These are phyloP conservation scores for Microcebus griseorufus DNA, from an alignment of 2,113 vertebrate species.

Conservation along the genomic window DNA sequence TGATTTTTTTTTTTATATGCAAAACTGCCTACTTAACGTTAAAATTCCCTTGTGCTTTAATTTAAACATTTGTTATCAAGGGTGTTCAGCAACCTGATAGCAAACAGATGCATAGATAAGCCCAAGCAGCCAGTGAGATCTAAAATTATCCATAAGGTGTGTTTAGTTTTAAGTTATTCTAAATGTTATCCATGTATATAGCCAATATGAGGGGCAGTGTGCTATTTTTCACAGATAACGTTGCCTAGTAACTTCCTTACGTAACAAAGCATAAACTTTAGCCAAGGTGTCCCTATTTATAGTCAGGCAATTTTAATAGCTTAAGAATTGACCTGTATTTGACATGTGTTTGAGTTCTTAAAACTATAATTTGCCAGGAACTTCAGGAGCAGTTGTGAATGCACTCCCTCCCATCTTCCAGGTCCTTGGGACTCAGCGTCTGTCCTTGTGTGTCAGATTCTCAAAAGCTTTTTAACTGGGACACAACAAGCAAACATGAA, in stretches of 20 bases:
- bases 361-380: not conserved
- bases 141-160: not conserved
- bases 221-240: not conserved
- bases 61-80: not conserved
- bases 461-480: not conserved
- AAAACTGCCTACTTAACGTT: not conserved
- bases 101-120: not conserved
- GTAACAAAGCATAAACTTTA: not conserved
- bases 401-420: not conserved
- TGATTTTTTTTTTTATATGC: not conserved
- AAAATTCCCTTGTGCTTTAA: not conserved
- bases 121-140: not conserved
- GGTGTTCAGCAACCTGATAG: not conserved
- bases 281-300: not conserved
- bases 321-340: not conserved
- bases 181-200: not conserved
- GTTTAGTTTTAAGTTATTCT: conserved; percentile 41
- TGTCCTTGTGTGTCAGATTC: not conserved
- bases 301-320: not conserved
- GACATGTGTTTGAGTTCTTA: not conserved
- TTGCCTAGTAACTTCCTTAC: not conserved
- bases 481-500: not conserved
- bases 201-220: not conserved
- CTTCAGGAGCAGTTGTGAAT: not conserved
- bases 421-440: not conserved